Conservation (phyloP, 2,888 invertebrate genomes). For the Glomeris marginata region DNA sequence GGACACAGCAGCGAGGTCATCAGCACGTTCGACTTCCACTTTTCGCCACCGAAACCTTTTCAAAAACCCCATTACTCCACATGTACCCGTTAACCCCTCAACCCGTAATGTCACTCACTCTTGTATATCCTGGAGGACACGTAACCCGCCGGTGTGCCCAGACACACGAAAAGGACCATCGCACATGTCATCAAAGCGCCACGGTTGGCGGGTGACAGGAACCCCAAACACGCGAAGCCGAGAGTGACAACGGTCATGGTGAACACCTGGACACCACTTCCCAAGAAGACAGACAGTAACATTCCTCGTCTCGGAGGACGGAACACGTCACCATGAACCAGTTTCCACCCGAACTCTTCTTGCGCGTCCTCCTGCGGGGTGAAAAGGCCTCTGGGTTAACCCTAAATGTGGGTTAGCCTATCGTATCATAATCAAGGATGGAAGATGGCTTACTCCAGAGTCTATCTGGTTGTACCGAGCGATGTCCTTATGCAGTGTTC, state of each 20-base stretch:
- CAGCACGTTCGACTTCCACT: slow-evolving; percentile 97
- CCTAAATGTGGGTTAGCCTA: too few species aligned
- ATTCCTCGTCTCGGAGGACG: slow-evolving; percentile 70
- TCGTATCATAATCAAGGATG: too few species aligned
- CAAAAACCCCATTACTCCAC: slow-evolving; percentile 16
- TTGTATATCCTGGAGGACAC: slow-evolving; percentile 95
- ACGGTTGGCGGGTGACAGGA: slow-evolving; percentile 94
- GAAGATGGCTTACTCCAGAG: slow-evolving; percentile 39
- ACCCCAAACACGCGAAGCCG: slow-evolving; percentile 98
- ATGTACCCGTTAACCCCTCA: neutral
- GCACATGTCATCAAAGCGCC: slow-evolving; percentile 98
- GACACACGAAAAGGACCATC: slow-evolving; percentile 87
- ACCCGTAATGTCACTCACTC: slow-evolving; percentile 36
- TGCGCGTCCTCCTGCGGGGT: slow-evolving; percentile 58
- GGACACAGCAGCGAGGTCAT: slow-evolving; percentile 93
- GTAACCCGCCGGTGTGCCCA: slow-evolving; percentile 94
- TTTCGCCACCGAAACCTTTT: slow-evolving; percentile 74
- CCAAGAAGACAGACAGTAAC: slow-evolving; percentile 88
- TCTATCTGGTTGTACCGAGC: slow-evolving; percentile 86
- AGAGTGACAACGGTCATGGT: slow-evolving; percentile 86
- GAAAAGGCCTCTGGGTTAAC: too few species aligned
- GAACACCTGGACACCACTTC: slow-evolving; percentile 90
- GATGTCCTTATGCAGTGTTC: slow-evolving; percentile 96
- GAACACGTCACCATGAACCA: slow-evolving; percentile 49
- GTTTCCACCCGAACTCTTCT: slow-evolving; percentile 60